A percentile compares a stretch with the other conserved stretches of the same genome.
Conservation (phyloP, 2,113 vertebrate species). For the Eptesicus fuscus region DNA sequence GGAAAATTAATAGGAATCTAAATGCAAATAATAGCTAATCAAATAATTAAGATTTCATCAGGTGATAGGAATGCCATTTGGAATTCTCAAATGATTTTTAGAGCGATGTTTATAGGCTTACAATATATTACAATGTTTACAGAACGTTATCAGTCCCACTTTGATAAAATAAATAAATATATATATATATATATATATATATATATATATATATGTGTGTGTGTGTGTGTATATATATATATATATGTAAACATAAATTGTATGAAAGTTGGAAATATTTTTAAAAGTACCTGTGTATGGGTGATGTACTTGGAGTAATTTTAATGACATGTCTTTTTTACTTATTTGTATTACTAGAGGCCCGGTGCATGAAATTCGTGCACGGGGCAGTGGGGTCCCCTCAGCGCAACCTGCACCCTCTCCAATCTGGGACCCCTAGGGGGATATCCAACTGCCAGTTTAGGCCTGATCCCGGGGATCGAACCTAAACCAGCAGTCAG, state of each 20-base stretch:
- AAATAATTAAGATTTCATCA: neutral
- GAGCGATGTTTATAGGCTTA: neutral
- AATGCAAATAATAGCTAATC: neutral
- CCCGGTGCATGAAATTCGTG: too few relatives aligned
- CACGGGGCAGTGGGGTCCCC: too few relatives aligned
- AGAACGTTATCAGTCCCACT: neutral
- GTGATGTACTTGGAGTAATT: slow-evolving; percentile 8
- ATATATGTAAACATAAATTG: neutral
- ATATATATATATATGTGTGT: neutral
- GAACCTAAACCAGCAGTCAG: too few relatives aligned
- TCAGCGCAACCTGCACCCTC: too few relatives aligned
- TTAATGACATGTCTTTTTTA: neutral
- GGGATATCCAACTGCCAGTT: too few relatives aligned
- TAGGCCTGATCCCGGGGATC: too few relatives aligned
- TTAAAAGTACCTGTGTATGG: neutral
- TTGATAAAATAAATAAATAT: neutral
- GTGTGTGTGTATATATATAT: too few relatives aligned
- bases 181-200: neutral
- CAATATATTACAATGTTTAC: neutral
- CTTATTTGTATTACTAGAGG: neutral
- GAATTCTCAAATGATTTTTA: neutral
- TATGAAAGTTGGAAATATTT: neutral
- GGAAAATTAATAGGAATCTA: neutral
- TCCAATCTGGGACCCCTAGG: too few relatives aligned
- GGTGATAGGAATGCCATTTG: neutral